phyloP scores from a whole-genome alignment of 2,888 invertebrate species.

The Resseliella maxima region DNA sequence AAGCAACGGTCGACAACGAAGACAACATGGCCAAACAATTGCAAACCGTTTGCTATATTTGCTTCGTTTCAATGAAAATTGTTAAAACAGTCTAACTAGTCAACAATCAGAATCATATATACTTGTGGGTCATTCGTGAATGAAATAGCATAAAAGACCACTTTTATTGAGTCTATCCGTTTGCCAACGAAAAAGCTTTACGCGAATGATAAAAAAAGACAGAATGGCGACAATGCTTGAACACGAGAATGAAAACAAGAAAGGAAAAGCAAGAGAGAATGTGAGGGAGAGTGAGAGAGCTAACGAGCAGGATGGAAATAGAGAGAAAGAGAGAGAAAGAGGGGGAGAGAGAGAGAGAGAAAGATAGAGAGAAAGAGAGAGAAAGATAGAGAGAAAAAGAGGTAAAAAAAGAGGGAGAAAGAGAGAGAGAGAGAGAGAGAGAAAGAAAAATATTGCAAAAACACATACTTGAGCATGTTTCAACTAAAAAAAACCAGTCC shows the following conservation, averaged over 20 bases:
- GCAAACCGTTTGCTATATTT: conserved; percentile 12
- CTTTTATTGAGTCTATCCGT: conserved; percentile 53
- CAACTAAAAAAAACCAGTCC: not conserved
- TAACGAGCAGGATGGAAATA: no score
- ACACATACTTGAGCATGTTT: conserved; percentile 25
- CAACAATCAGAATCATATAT: not conserved
- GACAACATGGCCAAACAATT: conserved; percentile 5
- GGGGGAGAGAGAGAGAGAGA: no score
- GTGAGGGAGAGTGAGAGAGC: no score
- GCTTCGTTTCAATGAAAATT: conserved; percentile 9
- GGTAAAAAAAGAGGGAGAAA: no score
- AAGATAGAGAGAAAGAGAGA: no score
- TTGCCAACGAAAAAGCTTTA: not conserved
- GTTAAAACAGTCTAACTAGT: not conserved
- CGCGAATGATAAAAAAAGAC: not conserved
- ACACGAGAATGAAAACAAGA: not conserved
- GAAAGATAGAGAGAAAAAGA: no score
- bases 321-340: no score
- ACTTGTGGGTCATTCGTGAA: conserved; percentile 31
- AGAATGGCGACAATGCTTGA: not conserved
- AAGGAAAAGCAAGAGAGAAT: no score
- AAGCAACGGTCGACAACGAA: not conserved
- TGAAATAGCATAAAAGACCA: conserved; percentile 40
- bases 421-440: no score
- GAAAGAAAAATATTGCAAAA: no score